Evolutionary conservation across 2,888 invertebrate species (phyloP).

Genomic region (Drepana falcataria): DNA sequence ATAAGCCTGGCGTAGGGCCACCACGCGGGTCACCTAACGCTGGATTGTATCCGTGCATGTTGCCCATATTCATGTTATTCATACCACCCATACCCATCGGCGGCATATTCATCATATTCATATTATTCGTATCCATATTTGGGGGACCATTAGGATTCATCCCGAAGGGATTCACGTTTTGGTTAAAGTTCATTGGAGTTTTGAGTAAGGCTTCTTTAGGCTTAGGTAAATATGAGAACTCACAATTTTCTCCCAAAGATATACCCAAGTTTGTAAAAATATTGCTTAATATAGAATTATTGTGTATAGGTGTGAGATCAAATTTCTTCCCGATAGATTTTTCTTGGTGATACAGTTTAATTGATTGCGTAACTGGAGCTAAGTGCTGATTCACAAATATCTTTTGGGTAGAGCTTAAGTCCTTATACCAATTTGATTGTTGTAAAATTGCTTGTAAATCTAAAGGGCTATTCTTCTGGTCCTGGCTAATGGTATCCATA

Average conservation of each 20-base stretch:
- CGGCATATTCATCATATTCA: constrained; percentile 65
- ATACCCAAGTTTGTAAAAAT: constrained; percentile 82
- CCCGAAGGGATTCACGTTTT: constrained; percentile 49
- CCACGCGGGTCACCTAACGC: constrained; percentile 67
- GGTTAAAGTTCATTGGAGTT: constrained; percentile 62
- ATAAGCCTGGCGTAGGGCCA: constrained; percentile 74
- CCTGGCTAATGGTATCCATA: constrained; percentile 36
- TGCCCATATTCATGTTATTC: constrained; percentile 62
- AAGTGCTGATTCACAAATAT: constrained; percentile 84
- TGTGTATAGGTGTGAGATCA: constrained; percentile 72
- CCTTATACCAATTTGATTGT: constrained; percentile 84
- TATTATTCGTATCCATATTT: constrained; percentile 53
- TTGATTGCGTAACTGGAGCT: constrained; percentile 79
- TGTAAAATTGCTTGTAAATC: constrained; percentile 82
- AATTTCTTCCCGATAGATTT: constrained; percentile 73
- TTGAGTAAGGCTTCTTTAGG: constrained; percentile 69
- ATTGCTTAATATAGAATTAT: constrained; percentile 73
- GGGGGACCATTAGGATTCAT: constrained; percentile 46
- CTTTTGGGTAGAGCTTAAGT: constrained; percentile 84
- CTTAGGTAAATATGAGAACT: constrained; percentile 70
- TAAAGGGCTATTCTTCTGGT: constrained; percentile 54
- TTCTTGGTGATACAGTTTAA: constrained; percentile 81
- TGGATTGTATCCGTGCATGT: constrained; percentile 64
- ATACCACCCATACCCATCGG: constrained; percentile 65
- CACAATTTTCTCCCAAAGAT: constrained; percentile 77